These are phyloP conservation scores for Progne subis DNA, from an alignment of 2,113 vertebrate genomes.

Conservation along the genomic window DNA sequence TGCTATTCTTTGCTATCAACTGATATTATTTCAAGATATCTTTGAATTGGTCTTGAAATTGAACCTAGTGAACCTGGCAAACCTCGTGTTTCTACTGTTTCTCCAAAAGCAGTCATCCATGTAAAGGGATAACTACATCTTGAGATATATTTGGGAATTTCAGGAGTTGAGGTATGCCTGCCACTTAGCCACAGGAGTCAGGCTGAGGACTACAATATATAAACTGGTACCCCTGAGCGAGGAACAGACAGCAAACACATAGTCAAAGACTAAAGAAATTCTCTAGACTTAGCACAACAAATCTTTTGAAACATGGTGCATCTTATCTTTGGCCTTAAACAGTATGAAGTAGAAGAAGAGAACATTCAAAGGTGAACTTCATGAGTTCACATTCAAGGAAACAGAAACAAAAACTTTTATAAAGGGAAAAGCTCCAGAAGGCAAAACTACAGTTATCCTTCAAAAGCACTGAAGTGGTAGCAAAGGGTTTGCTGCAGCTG, in stretches of 20 bases:
- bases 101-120: not conserved
- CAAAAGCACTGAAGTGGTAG: not conserved
- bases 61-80: not conserved
- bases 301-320: not conserved
- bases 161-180: not conserved
- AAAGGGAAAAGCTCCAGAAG: not conserved
- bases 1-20: not conserved
- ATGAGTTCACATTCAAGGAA: conserved; percentile 15
- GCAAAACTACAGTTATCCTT: not conserved
- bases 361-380: not conserved
- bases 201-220: not conserved
- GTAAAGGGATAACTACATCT: not conserved
- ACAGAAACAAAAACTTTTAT: not conserved
- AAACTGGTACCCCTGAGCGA: not conserved
- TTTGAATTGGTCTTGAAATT: not conserved
- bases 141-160: not conserved
- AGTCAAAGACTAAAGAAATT: not conserved
- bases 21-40: not conserved
- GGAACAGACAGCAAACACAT: not conserved
- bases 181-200: not conserved
- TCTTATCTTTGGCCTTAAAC: conserved; percentile 36
- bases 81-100: not conserved
- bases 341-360: not conserved
- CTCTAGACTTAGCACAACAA: not conserved
- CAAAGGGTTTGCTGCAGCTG: not conserved